A percentile compares a stretch with the other conserved stretches of the same genome.
Evolutionary conservation across 2,797 vertebrate genomes (phyloP).

Genomic region (Gadopsis marmoratus): DNA sequence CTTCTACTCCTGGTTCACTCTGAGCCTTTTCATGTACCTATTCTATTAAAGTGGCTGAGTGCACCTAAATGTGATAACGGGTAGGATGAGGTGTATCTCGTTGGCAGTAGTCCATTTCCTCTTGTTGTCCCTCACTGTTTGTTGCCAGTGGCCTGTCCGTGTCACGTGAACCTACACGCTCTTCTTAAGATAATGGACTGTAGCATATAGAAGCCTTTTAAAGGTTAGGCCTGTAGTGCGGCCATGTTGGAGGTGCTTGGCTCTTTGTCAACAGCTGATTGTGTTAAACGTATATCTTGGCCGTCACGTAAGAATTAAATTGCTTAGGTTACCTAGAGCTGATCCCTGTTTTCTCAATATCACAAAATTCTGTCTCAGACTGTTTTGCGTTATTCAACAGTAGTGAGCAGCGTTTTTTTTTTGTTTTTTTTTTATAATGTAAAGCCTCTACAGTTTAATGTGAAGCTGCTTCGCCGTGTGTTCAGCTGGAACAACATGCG

Average conservation of each 20-base stretch:
- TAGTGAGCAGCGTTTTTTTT: too few relatives aligned
- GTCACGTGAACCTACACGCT: not conserved
- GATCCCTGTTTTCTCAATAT: not conserved
- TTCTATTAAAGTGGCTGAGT: not conserved
- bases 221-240: not conserved
- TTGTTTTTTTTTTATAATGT: too few relatives aligned
- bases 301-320: not conserved
- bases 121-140: constrained; percentile 1
- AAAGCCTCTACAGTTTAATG: not conserved
- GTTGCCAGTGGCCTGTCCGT: not conserved
- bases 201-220: not conserved
- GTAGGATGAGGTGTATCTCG: not conserved
- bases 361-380: too few relatives aligned
- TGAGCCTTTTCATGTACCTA: not conserved
- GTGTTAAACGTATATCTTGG: not conserved
- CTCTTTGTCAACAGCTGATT: not conserved
- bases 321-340: not conserved
- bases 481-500: not conserved
- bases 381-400: not conserved
- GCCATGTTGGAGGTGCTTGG: not conserved
- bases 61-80: constrained; percentile 1
- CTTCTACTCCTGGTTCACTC: not conserved
- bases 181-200: constrained; percentile 5
- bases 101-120: constrained; percentile 2
- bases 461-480: not conserved